These are phyloP conservation scores for Thalassophryne amazonica DNA, from an alignment of 2,797 vertebrate species.

Conservation along the genomic window DNA sequence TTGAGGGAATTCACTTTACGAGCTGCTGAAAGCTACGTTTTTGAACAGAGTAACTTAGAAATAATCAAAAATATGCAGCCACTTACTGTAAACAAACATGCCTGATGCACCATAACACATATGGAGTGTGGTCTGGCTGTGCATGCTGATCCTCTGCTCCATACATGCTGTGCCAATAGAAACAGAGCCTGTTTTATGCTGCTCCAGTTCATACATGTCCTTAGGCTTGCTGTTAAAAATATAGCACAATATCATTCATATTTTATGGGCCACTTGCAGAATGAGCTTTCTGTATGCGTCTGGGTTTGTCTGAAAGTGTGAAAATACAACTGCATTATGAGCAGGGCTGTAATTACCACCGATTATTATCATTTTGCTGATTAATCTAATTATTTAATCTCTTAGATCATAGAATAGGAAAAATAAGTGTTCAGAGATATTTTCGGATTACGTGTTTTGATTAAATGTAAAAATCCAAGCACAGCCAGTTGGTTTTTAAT, in stretches of 20 bases:
- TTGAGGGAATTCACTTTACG: conserved; percentile 36
- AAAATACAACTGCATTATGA: neutral
- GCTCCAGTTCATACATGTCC: conserved; percentile 70
- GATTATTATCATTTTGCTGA: too few relatives aligned
- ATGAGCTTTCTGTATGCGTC: conserved; percentile 31
- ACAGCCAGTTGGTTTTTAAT: too few relatives aligned
- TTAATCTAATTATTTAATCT: too few relatives aligned
- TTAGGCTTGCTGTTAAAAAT: conserved; percentile 66
- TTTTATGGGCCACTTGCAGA: conserved; percentile 67
- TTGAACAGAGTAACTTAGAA: neutral
- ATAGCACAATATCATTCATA: conserved; percentile 66
- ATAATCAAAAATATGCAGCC: neutral
- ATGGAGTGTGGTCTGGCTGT: neutral
- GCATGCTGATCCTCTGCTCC: neutral
- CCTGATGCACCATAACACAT: neutral
- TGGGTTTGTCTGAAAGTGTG: conserved; percentile 19
- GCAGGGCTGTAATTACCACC: too few relatives aligned
- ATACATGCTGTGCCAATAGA: conserved; percentile 20
- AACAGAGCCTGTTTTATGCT: conserved; percentile 43
- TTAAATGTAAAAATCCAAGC: too few relatives aligned
- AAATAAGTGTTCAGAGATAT: too few relatives aligned
- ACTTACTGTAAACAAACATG: neutral
- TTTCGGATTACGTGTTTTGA: too few relatives aligned
- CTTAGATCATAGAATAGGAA: too few relatives aligned
- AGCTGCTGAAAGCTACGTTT: conserved; percentile 39